A percentile compares a stretch with the other conserved stretches of the same genome.
phyloP scores from a whole-genome alignment of 53 echinoderm and acorn worm species.

The Crossaster papposus region DNA sequence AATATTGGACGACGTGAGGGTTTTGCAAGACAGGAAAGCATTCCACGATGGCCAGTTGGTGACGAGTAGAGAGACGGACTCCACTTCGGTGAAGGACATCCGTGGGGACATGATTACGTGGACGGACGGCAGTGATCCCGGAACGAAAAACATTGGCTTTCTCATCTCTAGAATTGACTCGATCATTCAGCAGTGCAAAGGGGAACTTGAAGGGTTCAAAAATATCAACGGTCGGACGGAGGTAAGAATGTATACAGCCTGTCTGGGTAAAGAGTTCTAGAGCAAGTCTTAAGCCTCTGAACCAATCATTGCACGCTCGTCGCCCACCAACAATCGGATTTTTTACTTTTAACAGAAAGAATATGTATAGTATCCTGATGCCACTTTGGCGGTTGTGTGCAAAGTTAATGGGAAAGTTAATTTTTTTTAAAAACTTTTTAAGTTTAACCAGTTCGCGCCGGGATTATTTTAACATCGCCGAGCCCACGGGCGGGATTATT shows the following conservation, averaged over 20 bases:
- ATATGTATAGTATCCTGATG: no score
- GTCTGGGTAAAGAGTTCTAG: no score
- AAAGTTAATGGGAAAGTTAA: no score
- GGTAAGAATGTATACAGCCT: slow-evolving; percentile 68
- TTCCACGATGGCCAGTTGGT: slow-evolving; percentile 84
- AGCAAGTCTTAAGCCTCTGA: no score
- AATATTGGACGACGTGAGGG: slow-evolving; percentile 71
- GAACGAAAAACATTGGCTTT: slow-evolving; percentile 66
- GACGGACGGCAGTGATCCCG: slow-evolving; percentile 73
- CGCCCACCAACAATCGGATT: no score
- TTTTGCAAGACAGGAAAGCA: slow-evolving; percentile 50
- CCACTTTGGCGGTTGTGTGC: no score
- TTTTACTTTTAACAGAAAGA: no score
- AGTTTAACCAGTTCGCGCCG: no score
- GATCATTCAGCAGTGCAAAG: slow-evolving; percentile 73
- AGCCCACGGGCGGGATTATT: no score
- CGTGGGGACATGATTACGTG: slow-evolving; percentile 87
- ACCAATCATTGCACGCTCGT: no score
- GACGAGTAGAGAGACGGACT: slow-evolving; percentile 49
- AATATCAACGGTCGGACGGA: slow-evolving; percentile 82
- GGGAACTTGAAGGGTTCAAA: slow-evolving; percentile 59
- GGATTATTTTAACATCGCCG: no score
- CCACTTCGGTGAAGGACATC: slow-evolving; percentile 58
- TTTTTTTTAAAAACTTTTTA: no score
- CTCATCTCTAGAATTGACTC: slow-evolving; percentile 86